A percentile compares a stretch with the other conserved stretches of the same genome.
Evolutionary conservation across 1,140 invertebrate species (phyloP).

Genomic region (Nasonia vitripennis): DNA sequence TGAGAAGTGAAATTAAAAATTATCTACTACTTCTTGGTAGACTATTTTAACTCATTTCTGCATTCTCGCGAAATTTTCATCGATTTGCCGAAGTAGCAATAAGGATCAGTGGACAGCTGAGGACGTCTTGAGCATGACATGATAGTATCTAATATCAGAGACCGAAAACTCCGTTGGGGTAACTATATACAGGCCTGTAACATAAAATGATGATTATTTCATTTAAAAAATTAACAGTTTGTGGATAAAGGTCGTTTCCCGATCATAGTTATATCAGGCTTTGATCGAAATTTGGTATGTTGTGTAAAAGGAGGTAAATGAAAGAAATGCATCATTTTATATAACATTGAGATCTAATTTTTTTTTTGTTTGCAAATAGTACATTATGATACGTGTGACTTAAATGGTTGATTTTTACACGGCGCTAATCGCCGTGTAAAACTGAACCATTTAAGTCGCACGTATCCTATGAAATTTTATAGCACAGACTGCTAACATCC

Average conservation of each 20-base stretch:
- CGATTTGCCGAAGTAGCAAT: not conserved
- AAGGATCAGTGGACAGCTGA: not conserved
- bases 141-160: slow-evolving; percentile 16
- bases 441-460: too few species aligned
- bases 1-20: slow-evolving; percentile 12
- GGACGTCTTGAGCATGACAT: not conserved
- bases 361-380: not conserved
- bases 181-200: slow-evolving; percentile 31
- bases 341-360: slow-evolving; percentile 23
- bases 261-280: slow-evolving; percentile 15
- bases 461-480: too few species aligned
- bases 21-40: not conserved
- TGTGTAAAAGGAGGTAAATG: slow-evolving; percentile 1
- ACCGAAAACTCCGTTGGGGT: slow-evolving; percentile 17
- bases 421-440: too few species aligned
- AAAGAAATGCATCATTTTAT: slow-evolving; percentile 18
- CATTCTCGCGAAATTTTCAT: not conserved
- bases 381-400: too few species aligned
- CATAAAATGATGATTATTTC: slow-evolving; percentile 14
- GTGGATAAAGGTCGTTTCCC: not conserved
- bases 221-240: slow-evolving; percentile 21
- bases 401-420: too few species aligned
- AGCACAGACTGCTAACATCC: too few species aligned
- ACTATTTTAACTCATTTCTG: not conserved
- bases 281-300: slow-evolving; percentile 13